Evolutionary conservation across 2,888 invertebrate genomes (phyloP).

Genomic region (Drosophila nr. fundita): DNA sequence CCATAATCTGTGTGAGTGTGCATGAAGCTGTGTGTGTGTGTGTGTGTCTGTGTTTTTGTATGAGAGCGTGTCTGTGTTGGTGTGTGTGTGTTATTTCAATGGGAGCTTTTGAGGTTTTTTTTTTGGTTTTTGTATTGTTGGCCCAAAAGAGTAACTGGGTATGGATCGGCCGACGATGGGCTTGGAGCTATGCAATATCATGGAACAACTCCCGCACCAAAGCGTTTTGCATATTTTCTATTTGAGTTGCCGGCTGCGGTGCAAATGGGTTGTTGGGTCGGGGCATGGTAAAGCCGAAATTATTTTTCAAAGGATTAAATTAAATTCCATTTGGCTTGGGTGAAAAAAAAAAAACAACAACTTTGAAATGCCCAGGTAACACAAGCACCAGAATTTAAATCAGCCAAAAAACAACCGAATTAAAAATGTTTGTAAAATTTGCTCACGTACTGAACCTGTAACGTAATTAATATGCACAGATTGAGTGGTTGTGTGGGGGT

Average conservation of each 20-base stretch:
- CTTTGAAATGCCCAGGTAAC: conserved; percentile 49
- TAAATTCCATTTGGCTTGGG: conserved; percentile 67
- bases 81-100: conserved; percentile 51
- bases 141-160: conserved; percentile 17
- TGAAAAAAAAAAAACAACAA: conserved; percentile 6
- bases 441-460: conserved; percentile 35
- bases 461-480: conserved; percentile 40
- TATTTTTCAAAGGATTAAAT: conserved; percentile 73
- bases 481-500: conserved; percentile 1
- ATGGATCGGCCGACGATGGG: conserved; percentile 5
- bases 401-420: conserved; percentile 74
- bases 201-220: conserved; percentile 38
- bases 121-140: conserved; percentile 35
- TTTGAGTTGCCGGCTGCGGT: conserved; percentile 20
- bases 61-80: conserved; percentile 24
- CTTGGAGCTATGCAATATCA: conserved; percentile 18
- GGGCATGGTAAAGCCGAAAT: conserved; percentile 42
- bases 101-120: conserved; percentile 60
- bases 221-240: conserved; percentile 56
- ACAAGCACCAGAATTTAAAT: conserved; percentile 58
- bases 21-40: not conserved
- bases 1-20: conserved; percentile 5
- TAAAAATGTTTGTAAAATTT: conserved; percentile 55
- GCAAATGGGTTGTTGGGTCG: not conserved
- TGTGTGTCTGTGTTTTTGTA: conserved; percentile 12